phyloP scores from a whole-genome alignment of 2,888 invertebrate species.

The Pyrochroa serraticornis region DNA sequence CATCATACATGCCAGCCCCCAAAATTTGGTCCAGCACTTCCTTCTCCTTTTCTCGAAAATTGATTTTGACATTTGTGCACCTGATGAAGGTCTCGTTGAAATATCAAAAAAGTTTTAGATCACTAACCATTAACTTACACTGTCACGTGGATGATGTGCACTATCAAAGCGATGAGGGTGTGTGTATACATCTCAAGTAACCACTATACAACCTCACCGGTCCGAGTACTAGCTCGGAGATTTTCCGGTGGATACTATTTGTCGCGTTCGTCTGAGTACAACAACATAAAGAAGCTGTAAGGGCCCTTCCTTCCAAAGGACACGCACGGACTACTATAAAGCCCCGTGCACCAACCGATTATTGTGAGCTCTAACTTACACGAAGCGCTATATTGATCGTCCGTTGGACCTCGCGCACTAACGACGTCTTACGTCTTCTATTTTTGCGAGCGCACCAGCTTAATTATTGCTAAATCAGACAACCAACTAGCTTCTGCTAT shows the following conservation, averaged over 20 bases:
- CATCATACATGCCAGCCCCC: constrained; percentile 89
- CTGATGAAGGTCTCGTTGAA: constrained; percentile 53
- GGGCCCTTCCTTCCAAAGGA: constrained; percentile 14
- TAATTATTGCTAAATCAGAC: constrained; percentile 15
- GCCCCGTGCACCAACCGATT: constrained; percentile 29
- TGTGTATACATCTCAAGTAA: constrained; percentile 39
- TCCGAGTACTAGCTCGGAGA: constrained; percentile 24
- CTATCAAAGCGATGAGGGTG: constrained; percentile 48
- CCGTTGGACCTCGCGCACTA: constrained; percentile 33
- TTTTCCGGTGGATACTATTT: constrained; percentile 12
- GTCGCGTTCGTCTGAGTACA: constrained; percentile 20
- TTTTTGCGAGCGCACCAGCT: constrained; percentile 27
- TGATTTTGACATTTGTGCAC: constrained; percentile 81
- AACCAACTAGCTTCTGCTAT: constrained; percentile 8
- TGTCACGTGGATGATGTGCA: constrained; percentile 58
- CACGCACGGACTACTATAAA: constrained; percentile 21
- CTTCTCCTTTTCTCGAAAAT: constrained; percentile 94
- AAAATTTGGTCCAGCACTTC: constrained; percentile 92
- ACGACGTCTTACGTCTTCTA: constrained; percentile 23
- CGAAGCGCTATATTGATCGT: constrained; percentile 35
- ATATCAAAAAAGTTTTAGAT: constrained; percentile 1
- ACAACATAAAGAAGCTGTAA: constrained; percentile 16
- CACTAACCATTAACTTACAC: constrained; percentile 57
- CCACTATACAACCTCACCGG: constrained; percentile 14
- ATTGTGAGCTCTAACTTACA: constrained; percentile 30